Evolutionary conservation across 2,888 invertebrate genomes (phyloP).

Genomic region (Incurvaria masculella): DNA sequence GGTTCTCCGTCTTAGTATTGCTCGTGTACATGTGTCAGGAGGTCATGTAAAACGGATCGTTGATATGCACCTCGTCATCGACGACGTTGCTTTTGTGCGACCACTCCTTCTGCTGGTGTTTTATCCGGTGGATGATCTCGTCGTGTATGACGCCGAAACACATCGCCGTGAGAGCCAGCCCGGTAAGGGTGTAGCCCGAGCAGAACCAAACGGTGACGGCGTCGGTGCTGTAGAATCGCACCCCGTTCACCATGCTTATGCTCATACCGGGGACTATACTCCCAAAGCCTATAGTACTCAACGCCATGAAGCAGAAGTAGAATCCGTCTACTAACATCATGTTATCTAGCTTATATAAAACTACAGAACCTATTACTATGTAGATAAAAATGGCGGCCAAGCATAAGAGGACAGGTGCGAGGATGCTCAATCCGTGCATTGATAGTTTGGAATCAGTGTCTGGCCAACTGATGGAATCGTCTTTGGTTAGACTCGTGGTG

Average conservation of each 20-base stretch:
- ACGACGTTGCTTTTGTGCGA: conserved; percentile 62
- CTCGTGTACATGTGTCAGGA: conserved; percentile 71
- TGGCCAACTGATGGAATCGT: conserved; percentile 65
- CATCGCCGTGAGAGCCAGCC: conserved; percentile 86
- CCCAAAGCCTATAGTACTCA: conserved; percentile 90
- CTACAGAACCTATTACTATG: conserved; percentile 84
- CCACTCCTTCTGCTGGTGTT: conserved; percentile 64
- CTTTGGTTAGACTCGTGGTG: conserved; percentile 55
- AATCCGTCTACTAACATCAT: conserved; percentile 88
- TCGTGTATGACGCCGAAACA: conserved; percentile 88
- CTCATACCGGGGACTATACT: conserved; percentile 76
- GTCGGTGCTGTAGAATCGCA: conserved; percentile 55
- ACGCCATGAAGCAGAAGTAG: conserved; percentile 94
- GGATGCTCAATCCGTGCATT: conserved; percentile 76
- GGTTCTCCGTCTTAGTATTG: conserved; percentile 47
- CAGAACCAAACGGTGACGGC: conserved; percentile 83
- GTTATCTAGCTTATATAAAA: conserved; percentile 86
- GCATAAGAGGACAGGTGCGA: conserved; percentile 88
- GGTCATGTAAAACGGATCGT: conserved; percentile 65
- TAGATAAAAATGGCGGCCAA: conserved; percentile 89
- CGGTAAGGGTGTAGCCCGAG: conserved; percentile 82
- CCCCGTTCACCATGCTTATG: conserved; percentile 49
- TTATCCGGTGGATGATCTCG: conserved; percentile 80
- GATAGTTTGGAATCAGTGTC: conserved; percentile 69
- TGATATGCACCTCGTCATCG: conserved; percentile 61